Base-by-base conservation (phyloP, 1,140 invertebrate species). In the Arion vulgaris region DNA sequence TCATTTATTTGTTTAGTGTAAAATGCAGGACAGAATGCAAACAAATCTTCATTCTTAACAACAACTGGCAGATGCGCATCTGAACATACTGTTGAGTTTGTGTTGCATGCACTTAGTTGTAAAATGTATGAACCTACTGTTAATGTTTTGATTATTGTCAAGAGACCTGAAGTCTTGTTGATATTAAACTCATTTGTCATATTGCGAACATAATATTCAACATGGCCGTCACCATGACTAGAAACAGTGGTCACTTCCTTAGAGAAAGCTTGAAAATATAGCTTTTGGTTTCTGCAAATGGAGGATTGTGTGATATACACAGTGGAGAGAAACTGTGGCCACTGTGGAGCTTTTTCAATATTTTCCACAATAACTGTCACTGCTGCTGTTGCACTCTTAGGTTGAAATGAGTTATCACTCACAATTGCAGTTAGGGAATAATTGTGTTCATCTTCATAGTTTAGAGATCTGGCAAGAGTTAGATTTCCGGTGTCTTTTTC, bases 271-370 rank as follows among this genome's bases (percentile, higher is more conserved):
- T 75, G 28, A 1, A 83, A 0, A 32, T 66, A 38, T 28, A 15
- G 66, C 13, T 79, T 69, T 0, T 53, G 38, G 41, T 69, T 51
- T 17, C 36, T 38, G 34, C 85, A 86, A 26, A 57, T 45, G 11
- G 57, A 45, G 28, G 72, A 38, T 49, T 79, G 49, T 23, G 72
- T 78, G 26, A 86, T 45, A 39, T 80, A 78, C 13, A 84, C 53
- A 11, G 77, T 39, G 13, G 85, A 83, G 13, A 84, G 73, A 7
- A 81, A 39, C 0, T 66, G n/a, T 19, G 85, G 85, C 85, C 85
- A 87, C 28, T 80, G 57, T 17, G 86, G 88, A 34, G 83, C 83
- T 79, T 89, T 87, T 39, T 85, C 83, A 19, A 87, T 76, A 80
- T 89, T 80, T 0, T 36, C 53, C 9, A 89, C 85, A 39, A n/a